These are phyloP conservation scores for Trematomus bernacchii DNA, from an alignment of 2,797 vertebrate genomes.

Conservation along the genomic window DNA sequence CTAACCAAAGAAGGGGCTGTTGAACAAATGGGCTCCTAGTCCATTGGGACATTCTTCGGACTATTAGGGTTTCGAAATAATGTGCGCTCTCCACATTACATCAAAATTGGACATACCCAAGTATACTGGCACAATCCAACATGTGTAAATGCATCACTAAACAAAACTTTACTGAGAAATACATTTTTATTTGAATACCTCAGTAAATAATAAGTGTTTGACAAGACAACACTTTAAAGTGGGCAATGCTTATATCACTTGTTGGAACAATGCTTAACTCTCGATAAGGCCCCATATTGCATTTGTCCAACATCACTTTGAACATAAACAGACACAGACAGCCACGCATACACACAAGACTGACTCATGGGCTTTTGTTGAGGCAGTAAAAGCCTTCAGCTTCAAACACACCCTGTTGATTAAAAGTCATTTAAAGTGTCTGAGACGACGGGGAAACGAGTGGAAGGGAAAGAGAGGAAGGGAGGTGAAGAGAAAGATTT, in stretches of 20 bases:
- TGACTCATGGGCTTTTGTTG: constrained; percentile 51
- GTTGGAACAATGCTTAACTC: background rate
- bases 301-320: constrained; percentile 3
- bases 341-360: constrained; percentile 15
- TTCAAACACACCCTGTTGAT: constrained; percentile 68
- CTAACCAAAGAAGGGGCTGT: too few species aligned
- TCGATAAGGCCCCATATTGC: background rate
- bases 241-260: too few species aligned
- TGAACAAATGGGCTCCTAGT: too few species aligned
- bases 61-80: too few species aligned
- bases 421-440: constrained; percentile 62
- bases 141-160: constrained; percentile 9
- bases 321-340: constrained; percentile 39
- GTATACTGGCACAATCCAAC: constrained; percentile 5
- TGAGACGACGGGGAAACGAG: constrained; percentile 14
- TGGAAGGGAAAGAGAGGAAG: constrained; percentile 6
- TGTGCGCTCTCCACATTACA: too few species aligned
- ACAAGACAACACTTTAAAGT: background rate
- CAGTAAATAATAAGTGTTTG: background rate
- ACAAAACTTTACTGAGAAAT: background rate
- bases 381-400: constrained; percentile 60
- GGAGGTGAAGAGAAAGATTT: constrained; percentile 10
- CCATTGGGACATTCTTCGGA: too few species aligned
- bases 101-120: too few species aligned
- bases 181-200: background rate